A percentile compares a stretch with the other conserved stretches of the same genome.
These are phyloP conservation scores for Nephrocerus scutellatus DNA, from an alignment of 2,888 invertebrate genomes.

Conservation along the genomic window DNA sequence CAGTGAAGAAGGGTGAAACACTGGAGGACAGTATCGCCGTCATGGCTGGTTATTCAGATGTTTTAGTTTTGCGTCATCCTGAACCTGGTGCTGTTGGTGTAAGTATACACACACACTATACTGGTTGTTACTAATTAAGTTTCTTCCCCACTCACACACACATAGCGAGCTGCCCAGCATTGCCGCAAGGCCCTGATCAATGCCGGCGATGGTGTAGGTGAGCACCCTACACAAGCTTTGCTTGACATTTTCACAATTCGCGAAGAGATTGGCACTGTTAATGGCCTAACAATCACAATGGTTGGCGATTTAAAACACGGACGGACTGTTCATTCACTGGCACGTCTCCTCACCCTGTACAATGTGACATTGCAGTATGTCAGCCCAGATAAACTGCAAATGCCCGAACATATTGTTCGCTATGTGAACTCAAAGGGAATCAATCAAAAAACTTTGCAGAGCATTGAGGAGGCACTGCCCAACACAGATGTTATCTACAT, in stretches of 20 bases:
- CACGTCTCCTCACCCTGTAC: constrained; percentile 86
- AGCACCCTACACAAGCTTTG: constrained; percentile 96
- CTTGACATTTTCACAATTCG: constrained; percentile 96
- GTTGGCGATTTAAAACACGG: constrained; percentile 98
- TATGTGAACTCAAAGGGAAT: constrained; percentile 74
- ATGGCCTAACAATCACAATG: constrained; percentile 93
- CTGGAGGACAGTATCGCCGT: constrained; percentile 80
- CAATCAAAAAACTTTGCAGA: constrained; percentile 56
- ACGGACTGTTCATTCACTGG: constrained; percentile 95
- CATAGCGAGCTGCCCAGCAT: constrained; percentile 70
- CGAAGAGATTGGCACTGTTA: constrained; percentile 98
- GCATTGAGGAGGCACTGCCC: constrained; percentile 77
- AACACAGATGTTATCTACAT: constrained; percentile 97
- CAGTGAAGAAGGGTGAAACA: constrained; percentile 94
- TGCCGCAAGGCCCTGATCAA: constrained; percentile 91
- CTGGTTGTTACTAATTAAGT: neutral
- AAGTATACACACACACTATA: constrained; percentile 42
- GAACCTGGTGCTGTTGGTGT: constrained; percentile 83
- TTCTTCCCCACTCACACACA: neutral
- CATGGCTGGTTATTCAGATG: constrained; percentile 90
- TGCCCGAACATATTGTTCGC: constrained; percentile 81
- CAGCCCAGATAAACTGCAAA: constrained; percentile 75
- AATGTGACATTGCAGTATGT: constrained; percentile 90
- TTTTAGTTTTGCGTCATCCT: constrained; percentile 90
- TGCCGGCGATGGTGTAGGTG: constrained; percentile 95